phyloP scores from a whole-genome alignment of 1,140 invertebrate genomes.

The Drosophila pruinosa region DNA sequence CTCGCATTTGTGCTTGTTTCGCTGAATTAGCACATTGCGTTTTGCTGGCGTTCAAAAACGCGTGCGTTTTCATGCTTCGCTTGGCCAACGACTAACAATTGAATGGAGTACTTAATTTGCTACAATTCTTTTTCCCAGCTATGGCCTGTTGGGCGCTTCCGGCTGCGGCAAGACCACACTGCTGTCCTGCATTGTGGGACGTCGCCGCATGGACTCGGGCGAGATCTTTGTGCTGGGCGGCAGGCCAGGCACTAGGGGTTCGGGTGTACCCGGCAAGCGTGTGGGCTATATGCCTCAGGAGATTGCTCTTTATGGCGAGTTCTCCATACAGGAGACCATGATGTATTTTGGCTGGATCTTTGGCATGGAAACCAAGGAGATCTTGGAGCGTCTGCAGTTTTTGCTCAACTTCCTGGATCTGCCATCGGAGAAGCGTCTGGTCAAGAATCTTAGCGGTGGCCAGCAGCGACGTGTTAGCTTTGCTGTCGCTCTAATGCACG shows the following conservation, averaged over 20 bases:
- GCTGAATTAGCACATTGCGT: slow-evolving; percentile 40
- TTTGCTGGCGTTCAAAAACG: too few relatives aligned
- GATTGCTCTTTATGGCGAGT: slow-evolving; percentile 96
- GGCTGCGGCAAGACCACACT: slow-evolving; percentile 94
- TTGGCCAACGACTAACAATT: neutral
- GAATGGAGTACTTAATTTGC: neutral
- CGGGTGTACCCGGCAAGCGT: slow-evolving; percentile 93
- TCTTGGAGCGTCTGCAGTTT: slow-evolving; percentile 92
- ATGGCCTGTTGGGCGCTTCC: slow-evolving; percentile 92
- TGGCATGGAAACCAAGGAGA: slow-evolving; percentile 92
- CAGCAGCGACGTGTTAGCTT: slow-evolving; percentile 96
- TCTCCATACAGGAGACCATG: slow-evolving; percentile 97
- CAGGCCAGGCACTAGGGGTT: slow-evolving; percentile 91
- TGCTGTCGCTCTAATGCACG: slow-evolving; percentile 95
- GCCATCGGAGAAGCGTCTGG: slow-evolving; percentile 91
- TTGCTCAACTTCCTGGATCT: slow-evolving; percentile 95
- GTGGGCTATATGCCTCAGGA: slow-evolving; percentile 95
- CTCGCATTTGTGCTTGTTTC: slow-evolving; percentile 18
- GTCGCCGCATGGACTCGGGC: slow-evolving; percentile 89
- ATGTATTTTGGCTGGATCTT: slow-evolving; percentile 98
- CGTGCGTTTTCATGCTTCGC: too few relatives aligned
- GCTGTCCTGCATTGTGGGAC: slow-evolving; percentile 92
- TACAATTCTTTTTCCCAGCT: slow-evolving; percentile 84
- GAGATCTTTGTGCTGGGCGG: slow-evolving; percentile 93
- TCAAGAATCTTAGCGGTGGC: slow-evolving; percentile 96